Percentiles rank a stretch among this genome's conserved stretches.
Conservation (phyloP, 1,140 invertebrate species). For the Drosophila rufa region DNA sequence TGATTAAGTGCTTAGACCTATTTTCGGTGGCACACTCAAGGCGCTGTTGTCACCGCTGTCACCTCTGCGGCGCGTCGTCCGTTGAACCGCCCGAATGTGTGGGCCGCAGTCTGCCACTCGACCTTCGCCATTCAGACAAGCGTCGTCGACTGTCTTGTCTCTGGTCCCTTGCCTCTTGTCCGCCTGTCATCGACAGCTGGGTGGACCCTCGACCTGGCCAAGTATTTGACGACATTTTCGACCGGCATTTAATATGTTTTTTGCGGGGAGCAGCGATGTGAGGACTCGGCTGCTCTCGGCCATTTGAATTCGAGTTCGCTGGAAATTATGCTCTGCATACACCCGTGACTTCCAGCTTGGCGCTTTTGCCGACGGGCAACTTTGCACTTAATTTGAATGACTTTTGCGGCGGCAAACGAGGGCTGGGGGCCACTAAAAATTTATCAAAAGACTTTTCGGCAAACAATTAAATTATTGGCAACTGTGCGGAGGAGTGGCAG, state of each 20-base stretch:
- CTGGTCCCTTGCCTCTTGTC: neutral
- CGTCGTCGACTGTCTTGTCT: slow-evolving; percentile 14
- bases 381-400: slow-evolving; percentile 76
- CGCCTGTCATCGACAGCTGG: slow-evolving; percentile 47
- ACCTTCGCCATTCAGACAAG: slow-evolving; percentile 53
- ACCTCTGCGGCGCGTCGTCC: slow-evolving; percentile 15
- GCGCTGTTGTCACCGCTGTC: slow-evolving; percentile 31
- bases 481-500: neutral
- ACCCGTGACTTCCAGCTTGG: slow-evolving; percentile 6
- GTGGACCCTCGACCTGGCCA: neutral
- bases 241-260: slow-evolving; percentile 36
- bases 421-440: slow-evolving; percentile 13
- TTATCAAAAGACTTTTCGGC: slow-evolving; percentile 70
- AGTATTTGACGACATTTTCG: slow-evolving; percentile 34
- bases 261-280: neutral
- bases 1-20: slow-evolving; percentile 76
- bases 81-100: slow-evolving; percentile 22
- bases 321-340: slow-evolving; percentile 1
- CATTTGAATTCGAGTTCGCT: slow-evolving; percentile 24
- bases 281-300: neutral
- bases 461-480: slow-evolving; percentile 74
- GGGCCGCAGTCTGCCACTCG: slow-evolving; percentile 36
- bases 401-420: slow-evolving; percentile 31
- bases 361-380: slow-evolving; percentile 38
- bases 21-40: slow-evolving; percentile 55